Percentiles rank a stretch among this genome's conserved stretches.
Evolutionary conservation across 2,888 invertebrate species (phyloP).

Genomic region (Maniola hyperantus): DNA sequence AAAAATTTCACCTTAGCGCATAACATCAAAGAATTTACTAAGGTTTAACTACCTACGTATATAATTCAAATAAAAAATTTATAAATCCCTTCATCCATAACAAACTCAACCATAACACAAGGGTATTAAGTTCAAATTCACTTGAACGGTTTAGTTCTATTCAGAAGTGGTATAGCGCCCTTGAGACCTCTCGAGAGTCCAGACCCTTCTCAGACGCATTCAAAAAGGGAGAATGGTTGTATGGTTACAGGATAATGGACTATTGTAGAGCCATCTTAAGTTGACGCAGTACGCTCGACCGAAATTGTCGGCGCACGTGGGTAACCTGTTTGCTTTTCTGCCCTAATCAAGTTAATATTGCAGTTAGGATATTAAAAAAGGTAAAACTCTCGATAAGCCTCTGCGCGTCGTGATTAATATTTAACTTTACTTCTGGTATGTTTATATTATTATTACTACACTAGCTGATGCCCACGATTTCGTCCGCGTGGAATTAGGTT

Average conservation of each 20-base stretch:
- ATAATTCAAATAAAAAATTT: slow-evolving; percentile 35
- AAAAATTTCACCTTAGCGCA: slow-evolving; percentile 20
- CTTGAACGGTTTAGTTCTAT: slow-evolving; percentile 5
- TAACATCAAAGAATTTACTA: slow-evolving; percentile 8
- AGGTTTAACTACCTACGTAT: slow-evolving; percentile 5
- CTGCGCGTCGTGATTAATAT: too few relatives aligned
- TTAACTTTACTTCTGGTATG: too few relatives aligned
- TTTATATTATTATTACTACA: too few relatives aligned
- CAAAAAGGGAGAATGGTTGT: slow-evolving; percentile 37
- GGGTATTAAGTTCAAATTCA: slow-evolving; percentile 2
- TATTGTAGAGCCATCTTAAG: slow-evolving; percentile 20
- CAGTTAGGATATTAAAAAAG: too few relatives aligned
- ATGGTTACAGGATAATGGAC: slow-evolving; percentile 36
- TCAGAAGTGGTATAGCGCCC: slow-evolving; percentile 29
- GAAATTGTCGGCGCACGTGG: too few relatives aligned
- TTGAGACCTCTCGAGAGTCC: slow-evolving; percentile 40
- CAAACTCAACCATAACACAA: not conserved
- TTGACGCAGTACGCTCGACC: too few relatives aligned
- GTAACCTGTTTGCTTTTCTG: too few relatives aligned
- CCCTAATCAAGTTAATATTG: too few relatives aligned
- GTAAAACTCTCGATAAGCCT: too few relatives aligned
- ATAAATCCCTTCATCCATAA: not conserved
- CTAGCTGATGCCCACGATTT: too few relatives aligned
- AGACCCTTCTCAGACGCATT: slow-evolving; percentile 42
- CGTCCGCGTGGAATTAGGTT: too few relatives aligned